phyloP scores from a whole-genome alignment of 2,113 vertebrate species.

The Embiotoca jacksoni region DNA sequence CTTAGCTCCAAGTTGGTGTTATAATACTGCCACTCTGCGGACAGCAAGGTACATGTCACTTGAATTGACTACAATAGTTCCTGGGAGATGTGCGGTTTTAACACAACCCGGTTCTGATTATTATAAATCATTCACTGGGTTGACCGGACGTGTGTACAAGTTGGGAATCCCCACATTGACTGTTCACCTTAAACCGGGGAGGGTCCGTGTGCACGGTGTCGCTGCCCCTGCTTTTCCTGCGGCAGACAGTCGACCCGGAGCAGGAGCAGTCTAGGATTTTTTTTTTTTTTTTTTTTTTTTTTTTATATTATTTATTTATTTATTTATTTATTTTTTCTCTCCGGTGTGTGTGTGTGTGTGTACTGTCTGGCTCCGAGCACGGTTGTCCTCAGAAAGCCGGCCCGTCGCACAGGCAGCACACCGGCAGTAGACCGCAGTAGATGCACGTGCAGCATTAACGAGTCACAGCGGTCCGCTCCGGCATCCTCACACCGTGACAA shows the following conservation, averaged over 20 bases:
- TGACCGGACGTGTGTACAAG: too few species aligned
- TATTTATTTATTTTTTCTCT: background rate
- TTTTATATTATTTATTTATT: background rate
- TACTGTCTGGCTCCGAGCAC: slow-evolving; percentile 47
- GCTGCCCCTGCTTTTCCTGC: slow-evolving; percentile 10
- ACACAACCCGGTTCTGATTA: too few species aligned
- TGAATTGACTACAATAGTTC: slow-evolving; percentile 25
- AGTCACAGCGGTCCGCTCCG: background rate
- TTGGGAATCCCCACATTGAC: too few species aligned
- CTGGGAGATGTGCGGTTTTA: background rate
- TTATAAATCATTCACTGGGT: too few species aligned
- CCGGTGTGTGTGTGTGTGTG: slow-evolving; percentile 1
- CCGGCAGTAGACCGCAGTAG: slow-evolving; percentile 63
- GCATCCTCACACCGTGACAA: too few species aligned
- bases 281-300: too few species aligned
- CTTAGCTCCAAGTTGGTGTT: slow-evolving; percentile 43
- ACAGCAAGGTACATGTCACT: slow-evolving; percentile 30
- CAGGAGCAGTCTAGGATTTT: slow-evolving; percentile 5
- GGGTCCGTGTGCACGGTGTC: background rate
- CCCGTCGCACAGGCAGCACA: slow-evolving; percentile 41
- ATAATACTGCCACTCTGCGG: slow-evolving; percentile 72
- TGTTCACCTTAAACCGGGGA: too few species aligned
- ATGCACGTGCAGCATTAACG: slow-evolving; percentile 53
- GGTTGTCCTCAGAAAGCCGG: slow-evolving; percentile 72
- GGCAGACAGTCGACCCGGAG: slow-evolving; percentile 18